Conservation (phyloP, 2,888 invertebrate species). For the Ommatoiulus sabulosus region DNA sequence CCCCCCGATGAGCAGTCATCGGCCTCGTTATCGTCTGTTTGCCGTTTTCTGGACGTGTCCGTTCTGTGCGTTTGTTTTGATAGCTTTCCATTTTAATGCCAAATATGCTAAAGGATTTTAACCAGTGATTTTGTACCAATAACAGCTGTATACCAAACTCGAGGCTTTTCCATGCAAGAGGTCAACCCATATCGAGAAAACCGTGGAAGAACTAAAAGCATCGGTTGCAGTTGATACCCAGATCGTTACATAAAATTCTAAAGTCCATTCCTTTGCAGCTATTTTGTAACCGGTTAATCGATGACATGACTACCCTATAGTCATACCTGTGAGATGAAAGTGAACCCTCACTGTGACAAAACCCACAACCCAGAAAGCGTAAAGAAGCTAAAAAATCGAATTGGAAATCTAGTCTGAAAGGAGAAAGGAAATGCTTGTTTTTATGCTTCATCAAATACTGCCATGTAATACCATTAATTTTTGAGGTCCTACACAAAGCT, state of each 20-base stretch:
- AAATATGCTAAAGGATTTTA: slow-evolving; percentile 31
- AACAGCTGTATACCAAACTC: slow-evolving; percentile 8
- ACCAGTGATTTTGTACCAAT: not conserved
- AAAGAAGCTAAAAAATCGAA: too few species aligned
- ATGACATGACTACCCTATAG: too few species aligned
- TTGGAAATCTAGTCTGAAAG: too few species aligned
- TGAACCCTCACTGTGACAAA: not conserved
- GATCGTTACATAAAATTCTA: not conserved
- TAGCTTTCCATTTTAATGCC: slow-evolving; percentile 27
- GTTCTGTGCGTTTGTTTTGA: slow-evolving; percentile 28
- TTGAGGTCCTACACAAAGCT: too few species aligned
- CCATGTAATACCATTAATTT: too few species aligned
- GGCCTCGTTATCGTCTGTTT: slow-evolving; percentile 4
- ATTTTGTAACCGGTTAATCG: not conserved
- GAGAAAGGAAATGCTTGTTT: too few species aligned
- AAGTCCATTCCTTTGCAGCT: not conserved
- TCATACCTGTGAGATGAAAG: not conserved
- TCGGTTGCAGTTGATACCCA: not conserved
- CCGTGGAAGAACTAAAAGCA: not conserved
- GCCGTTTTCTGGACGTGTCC: not conserved
- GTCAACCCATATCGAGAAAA: not conserved
- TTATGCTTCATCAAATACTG: too few species aligned
- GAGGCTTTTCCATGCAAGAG: not conserved
- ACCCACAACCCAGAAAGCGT: not conserved
- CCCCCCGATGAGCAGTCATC: slow-evolving; percentile 13